Base-by-base conservation (phyloP, 2,888 invertebrate species). In the Cerceris ruficornis region DNA sequence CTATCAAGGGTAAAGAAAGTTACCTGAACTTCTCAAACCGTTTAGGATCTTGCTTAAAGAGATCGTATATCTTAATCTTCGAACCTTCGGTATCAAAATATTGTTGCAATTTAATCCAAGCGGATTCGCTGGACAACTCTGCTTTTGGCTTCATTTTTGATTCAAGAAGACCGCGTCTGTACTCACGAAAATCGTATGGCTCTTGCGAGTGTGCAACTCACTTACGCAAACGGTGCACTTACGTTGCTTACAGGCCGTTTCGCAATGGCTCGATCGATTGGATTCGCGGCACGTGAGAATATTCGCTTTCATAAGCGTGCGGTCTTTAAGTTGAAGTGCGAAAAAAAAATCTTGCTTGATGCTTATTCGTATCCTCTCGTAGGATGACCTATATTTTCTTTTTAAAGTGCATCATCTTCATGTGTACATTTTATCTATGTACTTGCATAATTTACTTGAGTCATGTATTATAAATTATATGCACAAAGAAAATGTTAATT, bases 1-100 rank as follows among this genome's bases (percentile, higher is more conserved):
- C 57, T 65, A 65, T 52, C 69, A 85, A 85, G 77, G 75, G 77
- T 69, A 81, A 58, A 68, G 69, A 60, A 77, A 69, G 76, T 90
- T 93, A 98, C 98, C 97, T 98, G 94, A 95, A 98, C 92, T 97
- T 98, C 65, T 96, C 94, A 91, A 99, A 99, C 76, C 99, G 95
- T 43, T 95, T 93, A 0, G 96, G 93, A 92, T 99, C 97, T 86
- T 95, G 93, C 82, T 95, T 94, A 91, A 99, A 99, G 86, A 98
- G 93, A 80, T 97, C 94, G 81, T 95, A 94, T 88, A 99, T 97
- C 88, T 97, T 96, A 57, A 99, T 94, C 87, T 95, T 95, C 41
- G 94, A 93, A 13, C 96, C 96, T 90, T 96, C 95, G 8, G 93
- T 93, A 83, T 96, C 93, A 91, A 95, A 98, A 92, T 95, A 96